Conservation (phyloP, 2,113 vertebrate genomes). For the Colistium nudipinnis region DNA sequence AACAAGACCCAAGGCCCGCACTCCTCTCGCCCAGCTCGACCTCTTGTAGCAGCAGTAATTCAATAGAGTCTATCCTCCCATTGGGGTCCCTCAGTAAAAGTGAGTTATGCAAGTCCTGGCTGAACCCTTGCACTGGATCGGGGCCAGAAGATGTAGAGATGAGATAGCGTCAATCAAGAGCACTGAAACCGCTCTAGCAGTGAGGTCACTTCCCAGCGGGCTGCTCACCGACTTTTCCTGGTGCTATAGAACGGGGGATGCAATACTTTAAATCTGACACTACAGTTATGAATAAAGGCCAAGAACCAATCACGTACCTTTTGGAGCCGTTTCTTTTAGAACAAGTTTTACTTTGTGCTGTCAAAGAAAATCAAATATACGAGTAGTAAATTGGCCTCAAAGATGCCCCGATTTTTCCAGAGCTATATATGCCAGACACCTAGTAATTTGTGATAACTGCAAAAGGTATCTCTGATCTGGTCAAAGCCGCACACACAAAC, state of each 20-base stretch:
- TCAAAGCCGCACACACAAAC: conserved; percentile 2
- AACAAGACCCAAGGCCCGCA: conserved; percentile 7
- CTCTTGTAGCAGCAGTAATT: conserved; percentile 25
- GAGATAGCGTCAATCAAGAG: conserved; percentile 64
- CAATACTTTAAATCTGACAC: conserved; percentile 29
- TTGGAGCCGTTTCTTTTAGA: neutral
- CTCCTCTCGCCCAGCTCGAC: conserved; percentile 11
- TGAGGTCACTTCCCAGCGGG: conserved; percentile 58
- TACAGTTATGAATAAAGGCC: conserved; percentile 25
- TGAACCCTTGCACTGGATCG: conserved; percentile 35
- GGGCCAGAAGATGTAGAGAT: conserved; percentile 58
- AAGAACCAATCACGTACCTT: conserved; percentile 36
- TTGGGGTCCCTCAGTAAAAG: conserved; percentile 39
- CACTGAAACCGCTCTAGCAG: conserved; percentile 44
- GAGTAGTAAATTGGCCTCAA: neutral
- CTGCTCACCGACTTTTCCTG: conserved; percentile 30
- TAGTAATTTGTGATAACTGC: conserved; percentile 3
- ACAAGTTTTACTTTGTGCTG: neutral
- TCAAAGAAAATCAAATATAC: neutral
- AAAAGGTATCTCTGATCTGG: neutral
- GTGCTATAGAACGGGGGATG: conserved; percentile 41
- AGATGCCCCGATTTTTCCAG: neutral
- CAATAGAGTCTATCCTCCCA: conserved; percentile 24
- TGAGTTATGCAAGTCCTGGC: conserved; percentile 53
- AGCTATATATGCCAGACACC: neutral